Evolutionary conservation across 2,113 vertebrate species (phyloP).

Genomic region (Muntiacus muntjak): DNA sequence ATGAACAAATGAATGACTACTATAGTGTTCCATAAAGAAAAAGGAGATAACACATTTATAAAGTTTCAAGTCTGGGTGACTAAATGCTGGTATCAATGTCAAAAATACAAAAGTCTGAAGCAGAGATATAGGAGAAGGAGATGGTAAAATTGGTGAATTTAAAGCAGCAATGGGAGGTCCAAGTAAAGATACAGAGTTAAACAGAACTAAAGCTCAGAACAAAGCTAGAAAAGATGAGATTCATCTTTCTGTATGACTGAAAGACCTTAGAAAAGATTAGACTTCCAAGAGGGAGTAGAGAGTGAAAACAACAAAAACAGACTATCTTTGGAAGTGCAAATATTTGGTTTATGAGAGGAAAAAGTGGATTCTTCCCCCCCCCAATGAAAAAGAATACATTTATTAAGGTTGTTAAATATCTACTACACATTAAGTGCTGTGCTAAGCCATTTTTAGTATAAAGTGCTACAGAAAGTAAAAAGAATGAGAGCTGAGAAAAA

Average conservation of each 20-base stretch:
- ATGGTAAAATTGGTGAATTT: neutral
- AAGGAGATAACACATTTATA: neutral
- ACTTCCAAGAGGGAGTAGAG: neutral
- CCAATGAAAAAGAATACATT: neutral
- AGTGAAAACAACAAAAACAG: neutral
- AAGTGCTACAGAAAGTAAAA: neutral
- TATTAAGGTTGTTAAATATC: neutral
- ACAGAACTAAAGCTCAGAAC: slow-evolving; percentile 12
- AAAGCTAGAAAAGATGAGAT: neutral
- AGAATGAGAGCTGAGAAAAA: neutral
- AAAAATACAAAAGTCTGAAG: slow-evolving; percentile 9
- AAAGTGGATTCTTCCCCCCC: neutral
- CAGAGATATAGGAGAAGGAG: neutral
- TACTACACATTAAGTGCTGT: neutral
- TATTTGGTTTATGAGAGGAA: neutral
- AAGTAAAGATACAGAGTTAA: neutral
- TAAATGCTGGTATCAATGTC: neutral
- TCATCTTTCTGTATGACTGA: neutral
- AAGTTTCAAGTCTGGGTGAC: neutral
- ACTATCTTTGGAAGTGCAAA: neutral
- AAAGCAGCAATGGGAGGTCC: neutral
- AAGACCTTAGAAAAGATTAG: neutral
- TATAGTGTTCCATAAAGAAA: neutral
- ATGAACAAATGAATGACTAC: neutral
- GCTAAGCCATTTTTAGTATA: neutral